Conservation (phyloP, 2,888 invertebrate species). For the Ochlodes sylvanus region DNA sequence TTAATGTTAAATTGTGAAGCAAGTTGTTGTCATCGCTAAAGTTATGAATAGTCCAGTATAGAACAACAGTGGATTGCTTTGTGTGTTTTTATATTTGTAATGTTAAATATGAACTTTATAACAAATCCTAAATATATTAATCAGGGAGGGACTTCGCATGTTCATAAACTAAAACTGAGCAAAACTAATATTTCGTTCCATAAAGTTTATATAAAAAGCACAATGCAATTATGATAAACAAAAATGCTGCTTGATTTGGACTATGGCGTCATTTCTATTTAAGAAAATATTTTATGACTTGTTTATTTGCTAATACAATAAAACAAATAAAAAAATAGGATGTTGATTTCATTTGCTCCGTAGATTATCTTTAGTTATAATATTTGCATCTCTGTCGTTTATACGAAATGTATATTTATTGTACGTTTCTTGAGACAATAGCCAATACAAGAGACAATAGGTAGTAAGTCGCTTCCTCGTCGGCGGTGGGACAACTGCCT, state of each 20-base stretch:
- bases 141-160: background rate
- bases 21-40: constrained; percentile 74
- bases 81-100: constrained; percentile 40
- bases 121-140: background rate
- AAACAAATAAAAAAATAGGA: constrained; percentile 68
- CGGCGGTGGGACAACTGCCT: too few species aligned
- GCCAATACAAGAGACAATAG: too few species aligned
- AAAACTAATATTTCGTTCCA: constrained; percentile 6
- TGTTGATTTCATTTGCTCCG: constrained; percentile 47
- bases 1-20: constrained; percentile 68
- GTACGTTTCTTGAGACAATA: too few species aligned
- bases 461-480: too few species aligned
- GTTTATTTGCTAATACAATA: constrained; percentile 88
- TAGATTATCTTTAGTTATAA: background rate
- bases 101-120: background rate
- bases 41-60: constrained; percentile 49
- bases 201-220: constrained; percentile 46
- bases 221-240: constrained; percentile 58
- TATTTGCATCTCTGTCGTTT: too few species aligned
- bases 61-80: constrained; percentile 42
- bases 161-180: background rate
- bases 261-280: constrained; percentile 74
- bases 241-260: constrained; percentile 67
- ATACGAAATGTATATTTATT: too few species aligned
- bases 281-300: constrained; percentile 84